Base-by-base conservation (phyloP, 1,140 invertebrate species). In the Drosophila repleta region DNA sequence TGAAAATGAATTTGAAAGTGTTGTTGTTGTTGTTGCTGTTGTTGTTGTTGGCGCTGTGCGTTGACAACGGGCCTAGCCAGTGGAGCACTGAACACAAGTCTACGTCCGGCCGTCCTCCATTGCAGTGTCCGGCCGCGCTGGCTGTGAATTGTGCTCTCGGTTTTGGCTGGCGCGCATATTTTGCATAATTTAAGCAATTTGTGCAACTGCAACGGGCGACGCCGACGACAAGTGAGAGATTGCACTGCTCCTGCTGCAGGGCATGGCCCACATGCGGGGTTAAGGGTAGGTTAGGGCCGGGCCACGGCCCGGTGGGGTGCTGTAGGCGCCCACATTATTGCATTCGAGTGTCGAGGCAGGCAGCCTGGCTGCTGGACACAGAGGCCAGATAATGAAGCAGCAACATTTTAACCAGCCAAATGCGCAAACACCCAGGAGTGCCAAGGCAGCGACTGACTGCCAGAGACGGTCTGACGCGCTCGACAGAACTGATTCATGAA, bases 141-240 rank as follows among this genome's bases (percentile, higher is more conserved):
- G 24, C 21, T 24, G 48, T 52, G 60, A 70, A 82, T 88, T 73
- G 64, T 62, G 71, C 65, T 74, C 69, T 69, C 55, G 71, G 65
- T 74, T 74, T 68, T 43, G 39, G 71, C 74, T 82, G 79, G 83
- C 75, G 84, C 83, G 84, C 83, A 87, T 88, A 87, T 87, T 87
- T 87, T 87, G 83, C 83, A 87, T 87, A 88, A 87, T 87, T 87
- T 87, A 87, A 87, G 83, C 83, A 87, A 87, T 87, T 87, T 87
- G 83, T 87, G 83, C 78, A 79, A 64, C 75, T 74, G 75, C 75
- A 87, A 67, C 70, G 51, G 74, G 70, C 63, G 55, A 53, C 49
- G 64, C 8, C 37, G 64, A 58, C 78, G 52, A 55, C 67, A 64
- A 64, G 56, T 57, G 49, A 61, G 46, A 52, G 39, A 64, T 55